These are phyloP conservation scores for Pseudanteris insignis DNA, from an alignment of 2,888 invertebrate genomes.

Conservation along the genomic window DNA sequence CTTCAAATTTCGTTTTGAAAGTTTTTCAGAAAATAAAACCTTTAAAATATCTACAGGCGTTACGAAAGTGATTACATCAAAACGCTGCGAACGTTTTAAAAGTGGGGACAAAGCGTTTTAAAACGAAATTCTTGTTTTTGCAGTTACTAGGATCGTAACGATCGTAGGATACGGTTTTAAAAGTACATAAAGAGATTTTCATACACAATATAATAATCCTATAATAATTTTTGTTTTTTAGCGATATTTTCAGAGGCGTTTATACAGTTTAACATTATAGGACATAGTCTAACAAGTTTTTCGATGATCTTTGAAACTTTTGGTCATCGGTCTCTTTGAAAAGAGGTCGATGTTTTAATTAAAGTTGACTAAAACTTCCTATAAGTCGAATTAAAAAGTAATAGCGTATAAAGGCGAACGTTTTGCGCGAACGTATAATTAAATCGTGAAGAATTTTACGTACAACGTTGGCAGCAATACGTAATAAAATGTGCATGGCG, in stretches of 20 bases:
- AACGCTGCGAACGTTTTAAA: too few relatives aligned
- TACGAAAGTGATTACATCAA: too few relatives aligned
- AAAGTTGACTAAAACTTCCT: constrained; percentile 50
- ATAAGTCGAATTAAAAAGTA: constrained; percentile 54
- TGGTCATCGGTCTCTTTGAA: constrained; percentile 40
- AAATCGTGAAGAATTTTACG: constrained; percentile 48
- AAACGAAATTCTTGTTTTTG: too few relatives aligned
- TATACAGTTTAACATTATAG: constrained; percentile 11
- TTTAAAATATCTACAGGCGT: too few relatives aligned
- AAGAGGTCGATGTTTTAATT: constrained; percentile 52
- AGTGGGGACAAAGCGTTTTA: too few relatives aligned
- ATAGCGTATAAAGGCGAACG: constrained; percentile 50
- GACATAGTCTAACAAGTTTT: constrained; percentile 35
- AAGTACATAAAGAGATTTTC: too few relatives aligned
- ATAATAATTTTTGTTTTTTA: too few relatives aligned
- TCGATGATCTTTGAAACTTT: constrained; percentile 51
- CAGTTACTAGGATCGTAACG: too few relatives aligned
- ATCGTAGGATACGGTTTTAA: too few relatives aligned
- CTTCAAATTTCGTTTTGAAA: too few relatives aligned
- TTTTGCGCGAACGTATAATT: constrained; percentile 49
- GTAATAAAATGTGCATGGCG: constrained; percentile 8
- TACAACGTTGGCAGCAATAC: constrained; percentile 21
- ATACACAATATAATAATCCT: too few relatives aligned
- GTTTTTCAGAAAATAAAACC: too few relatives aligned
- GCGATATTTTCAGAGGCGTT: constrained; percentile 2